Percentiles rank a stretch among this genome's conserved stretches.
Evolutionary conservation across 2,888 invertebrate species (phyloP).

Genomic region (Eupsilia transversa): DNA sequence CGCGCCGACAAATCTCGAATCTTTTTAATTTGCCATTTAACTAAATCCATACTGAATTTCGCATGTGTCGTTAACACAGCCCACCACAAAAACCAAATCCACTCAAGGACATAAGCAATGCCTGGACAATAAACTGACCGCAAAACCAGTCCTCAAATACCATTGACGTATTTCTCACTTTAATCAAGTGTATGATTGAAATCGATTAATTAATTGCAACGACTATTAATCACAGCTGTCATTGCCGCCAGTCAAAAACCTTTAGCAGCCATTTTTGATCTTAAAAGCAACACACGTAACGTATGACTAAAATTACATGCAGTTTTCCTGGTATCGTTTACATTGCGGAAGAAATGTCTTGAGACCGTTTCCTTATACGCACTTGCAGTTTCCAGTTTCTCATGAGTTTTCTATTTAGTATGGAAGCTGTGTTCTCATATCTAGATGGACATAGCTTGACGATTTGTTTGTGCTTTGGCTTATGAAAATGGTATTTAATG

Average conservation of each 20-base stretch:
- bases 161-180: constrained; percentile 1
- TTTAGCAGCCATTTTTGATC: constrained; percentile 17
- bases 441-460: not conserved
- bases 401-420: constrained; percentile 40
- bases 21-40: not conserved
- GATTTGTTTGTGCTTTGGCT: not conserved
- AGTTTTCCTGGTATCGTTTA: constrained; percentile 52
- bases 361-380: constrained; percentile 57
- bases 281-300: constrained; percentile 40
- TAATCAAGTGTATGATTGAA: constrained; percentile 4
- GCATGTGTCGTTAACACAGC: not conserved
- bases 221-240: constrained; percentile 19
- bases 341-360: constrained; percentile 58
- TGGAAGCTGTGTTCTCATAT: constrained; percentile 21
- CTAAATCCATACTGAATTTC: not conserved
- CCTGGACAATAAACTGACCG: not conserved
- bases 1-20: not conserved
- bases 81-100: constrained; percentile 6
- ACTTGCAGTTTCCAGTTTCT: constrained; percentile 51
- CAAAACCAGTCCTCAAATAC: constrained; percentile 2
- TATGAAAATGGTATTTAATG: not conserved
- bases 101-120: constrained; percentile 3
- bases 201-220: not conserved
- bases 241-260: constrained; percentile 24
- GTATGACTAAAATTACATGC: constrained; percentile 47